Evolutionary conservation across 1,140 invertebrate species (phyloP).

Genomic region (Heliconius eleuchia): DNA sequence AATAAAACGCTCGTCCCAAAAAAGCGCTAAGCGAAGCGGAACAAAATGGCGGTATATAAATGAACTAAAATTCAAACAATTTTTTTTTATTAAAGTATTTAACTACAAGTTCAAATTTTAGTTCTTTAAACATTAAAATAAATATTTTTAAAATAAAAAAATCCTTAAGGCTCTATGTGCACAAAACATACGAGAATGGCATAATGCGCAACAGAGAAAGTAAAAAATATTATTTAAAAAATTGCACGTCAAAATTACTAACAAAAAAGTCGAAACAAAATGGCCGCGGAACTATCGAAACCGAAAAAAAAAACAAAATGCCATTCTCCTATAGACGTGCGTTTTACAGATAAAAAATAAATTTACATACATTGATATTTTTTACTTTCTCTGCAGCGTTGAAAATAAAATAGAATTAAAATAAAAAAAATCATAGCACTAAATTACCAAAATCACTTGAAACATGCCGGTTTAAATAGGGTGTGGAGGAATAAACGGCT

Average conservation of each 20-base stretch:
- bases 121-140: not conserved
- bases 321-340: constrained; percentile 55
- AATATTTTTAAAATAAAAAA: not conserved
- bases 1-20: constrained; percentile 47
- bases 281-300: constrained; percentile 19
- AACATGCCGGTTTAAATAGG: constrained; percentile 50
- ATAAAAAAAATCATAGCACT: constrained; percentile 38
- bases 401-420: constrained; percentile 42
- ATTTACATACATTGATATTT: constrained; percentile 55
- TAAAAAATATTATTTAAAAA: constrained; percentile 41
- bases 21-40: constrained; percentile 47
- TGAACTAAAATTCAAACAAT: constrained; percentile 26
- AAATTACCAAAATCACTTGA: constrained; percentile 34
- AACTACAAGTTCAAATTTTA: constrained; percentile 20
- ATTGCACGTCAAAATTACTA: constrained; percentile 31
- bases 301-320: constrained; percentile 45
- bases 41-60: constrained; percentile 23
- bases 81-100: constrained; percentile 16
- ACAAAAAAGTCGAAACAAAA: not conserved
- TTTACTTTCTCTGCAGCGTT: constrained; percentile 76
- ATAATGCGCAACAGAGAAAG: constrained; percentile 64
- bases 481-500: constrained; percentile 35
- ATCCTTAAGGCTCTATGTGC: constrained; percentile 33
- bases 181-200: constrained; percentile 52
- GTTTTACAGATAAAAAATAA: constrained; percentile 34